A percentile compares a stretch with the other conserved stretches of the same genome.
phyloP scores from a whole-genome alignment of 2,888 invertebrate species.

The Ceraclea dissimilis region DNA sequence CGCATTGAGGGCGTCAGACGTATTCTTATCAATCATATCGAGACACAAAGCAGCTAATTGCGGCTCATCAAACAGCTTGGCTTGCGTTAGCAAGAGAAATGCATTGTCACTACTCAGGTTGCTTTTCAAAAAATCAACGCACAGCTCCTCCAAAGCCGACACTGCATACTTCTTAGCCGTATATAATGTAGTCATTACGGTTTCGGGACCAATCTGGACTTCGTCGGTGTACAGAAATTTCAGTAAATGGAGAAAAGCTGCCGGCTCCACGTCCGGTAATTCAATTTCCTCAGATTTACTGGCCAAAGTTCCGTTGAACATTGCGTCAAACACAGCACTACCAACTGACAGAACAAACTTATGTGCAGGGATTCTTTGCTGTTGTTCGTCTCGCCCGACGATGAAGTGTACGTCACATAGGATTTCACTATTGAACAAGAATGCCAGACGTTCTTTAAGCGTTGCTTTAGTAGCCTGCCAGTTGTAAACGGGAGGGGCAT shows the following conservation, averaged over 20 bases:
- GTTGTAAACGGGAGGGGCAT: conserved; percentile 49
- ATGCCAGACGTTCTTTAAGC: conserved; percentile 67
- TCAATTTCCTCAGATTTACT: conserved; percentile 65
- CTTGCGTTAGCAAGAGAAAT: conserved; percentile 70
- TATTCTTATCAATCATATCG: conserved; percentile 77
- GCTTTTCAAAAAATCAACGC: conserved; percentile 68
- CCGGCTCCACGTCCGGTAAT: conserved; percentile 76
- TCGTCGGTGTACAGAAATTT: conserved; percentile 74
- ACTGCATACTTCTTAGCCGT: conserved; percentile 85
- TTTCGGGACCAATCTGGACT: conserved; percentile 75
- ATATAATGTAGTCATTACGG: conserved; percentile 80
- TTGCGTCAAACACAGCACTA: conserved; percentile 79
- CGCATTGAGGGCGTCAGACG: conserved; percentile 68
- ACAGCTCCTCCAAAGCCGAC: conserved; percentile 72
- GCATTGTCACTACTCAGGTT: conserved; percentile 78
- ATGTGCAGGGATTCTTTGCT: conserved; percentile 69
- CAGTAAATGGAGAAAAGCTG: conserved; percentile 69
- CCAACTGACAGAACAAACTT: conserved; percentile 74
- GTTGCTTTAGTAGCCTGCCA: conserved; percentile 71
- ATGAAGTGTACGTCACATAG: conserved; percentile 67
- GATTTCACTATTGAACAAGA: conserved; percentile 46
- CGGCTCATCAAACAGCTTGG: conserved; percentile 74
- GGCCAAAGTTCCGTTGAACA: conserved; percentile 73
- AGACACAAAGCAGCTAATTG: conserved; percentile 73
- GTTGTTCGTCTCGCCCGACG: conserved; percentile 63